Conservation (phyloP, 2,888 invertebrate genomes). For the Cylloceria caligata region DNA sequence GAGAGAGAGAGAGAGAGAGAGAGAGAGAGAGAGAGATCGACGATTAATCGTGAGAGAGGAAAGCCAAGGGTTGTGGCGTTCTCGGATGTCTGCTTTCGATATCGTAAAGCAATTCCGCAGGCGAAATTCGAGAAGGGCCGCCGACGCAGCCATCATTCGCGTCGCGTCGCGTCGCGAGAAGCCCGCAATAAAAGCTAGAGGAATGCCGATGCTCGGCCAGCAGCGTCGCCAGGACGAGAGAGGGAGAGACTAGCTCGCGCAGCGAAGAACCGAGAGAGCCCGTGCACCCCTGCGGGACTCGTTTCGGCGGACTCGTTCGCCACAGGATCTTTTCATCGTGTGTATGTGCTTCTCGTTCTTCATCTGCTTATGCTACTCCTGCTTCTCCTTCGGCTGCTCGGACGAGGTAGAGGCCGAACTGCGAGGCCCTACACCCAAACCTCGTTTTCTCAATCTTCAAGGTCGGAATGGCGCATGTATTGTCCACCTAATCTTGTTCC, state of each 20-base stretch:
- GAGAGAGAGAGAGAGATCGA: neutral
- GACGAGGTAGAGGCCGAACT: neutral
- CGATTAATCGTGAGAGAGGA: constrained; percentile 20
- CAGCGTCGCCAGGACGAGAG: neutral
- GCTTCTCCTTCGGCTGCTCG: neutral
- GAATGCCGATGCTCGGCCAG: constrained; percentile 72
- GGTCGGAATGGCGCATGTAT: constrained; percentile 61
- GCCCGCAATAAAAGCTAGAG: constrained; percentile 77
- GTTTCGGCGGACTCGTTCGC: constrained; percentile 71
- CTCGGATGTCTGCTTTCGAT: constrained; percentile 55
- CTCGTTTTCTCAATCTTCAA: constrained; percentile 68
- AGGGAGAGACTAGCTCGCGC: constrained; percentile 16
- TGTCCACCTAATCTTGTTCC: neutral
- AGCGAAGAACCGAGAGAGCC: constrained; percentile 42
- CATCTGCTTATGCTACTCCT: neutral
- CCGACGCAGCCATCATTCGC: constrained; percentile 26
- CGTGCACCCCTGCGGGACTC: constrained; percentile 67
- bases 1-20: too few species aligned
- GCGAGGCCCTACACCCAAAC: constrained; percentile 38
- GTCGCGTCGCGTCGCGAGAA: constrained; percentile 69
- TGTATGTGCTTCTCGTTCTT: constrained; percentile 23
- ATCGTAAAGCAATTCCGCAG: constrained; percentile 57
- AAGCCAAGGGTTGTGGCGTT: constrained; percentile 22
- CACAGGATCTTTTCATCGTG: constrained; percentile 60
- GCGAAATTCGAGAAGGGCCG: constrained; percentile 67